Conservation (phyloP, 2,888 invertebrate species). For the Synergus japonicus region DNA sequence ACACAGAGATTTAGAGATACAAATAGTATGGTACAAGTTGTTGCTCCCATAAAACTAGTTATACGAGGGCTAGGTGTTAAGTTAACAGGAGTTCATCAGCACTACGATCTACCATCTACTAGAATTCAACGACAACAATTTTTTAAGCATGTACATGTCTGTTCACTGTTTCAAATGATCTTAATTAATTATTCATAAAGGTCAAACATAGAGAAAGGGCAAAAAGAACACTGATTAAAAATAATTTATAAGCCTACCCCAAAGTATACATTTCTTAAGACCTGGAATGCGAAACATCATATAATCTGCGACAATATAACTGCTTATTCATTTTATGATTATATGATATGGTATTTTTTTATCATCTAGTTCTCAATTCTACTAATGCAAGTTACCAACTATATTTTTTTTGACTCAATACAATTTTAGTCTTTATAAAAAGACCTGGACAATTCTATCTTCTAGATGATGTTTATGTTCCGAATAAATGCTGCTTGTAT, state of each 20-base stretch:
- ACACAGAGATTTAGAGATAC: background rate
- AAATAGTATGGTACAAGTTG: slow-evolving; percentile 70
- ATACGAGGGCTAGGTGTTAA: slow-evolving; percentile 72
- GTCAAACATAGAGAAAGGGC: slow-evolving; percentile 29
- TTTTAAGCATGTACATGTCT: slow-evolving; percentile 55
- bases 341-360: background rate
- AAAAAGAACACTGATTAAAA: slow-evolving; percentile 51
- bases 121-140: slow-evolving; percentile 53
- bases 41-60: slow-evolving; percentile 79
- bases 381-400: background rate
- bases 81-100: slow-evolving; percentile 65
- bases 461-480: background rate
- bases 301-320: slow-evolving; percentile 69
- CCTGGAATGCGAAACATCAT: slow-evolving; percentile 74
- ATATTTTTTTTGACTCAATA: background rate
- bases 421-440: background rate
- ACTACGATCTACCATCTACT: slow-evolving; percentile 70
- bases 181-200: slow-evolving; percentile 1
- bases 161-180: slow-evolving; percentile 18
- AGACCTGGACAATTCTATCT: background rate
- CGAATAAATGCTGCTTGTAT: background rate
- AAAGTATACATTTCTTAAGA: slow-evolving; percentile 73
- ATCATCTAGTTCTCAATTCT: background rate
- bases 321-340: slow-evolving; percentile 37
- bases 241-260: slow-evolving; percentile 66